Percentiles rank a stretch among this genome's conserved stretches.
phyloP scores from a whole-genome alignment of 2,113 vertebrate genomes.

The Gopherus evgoodei region DNA sequence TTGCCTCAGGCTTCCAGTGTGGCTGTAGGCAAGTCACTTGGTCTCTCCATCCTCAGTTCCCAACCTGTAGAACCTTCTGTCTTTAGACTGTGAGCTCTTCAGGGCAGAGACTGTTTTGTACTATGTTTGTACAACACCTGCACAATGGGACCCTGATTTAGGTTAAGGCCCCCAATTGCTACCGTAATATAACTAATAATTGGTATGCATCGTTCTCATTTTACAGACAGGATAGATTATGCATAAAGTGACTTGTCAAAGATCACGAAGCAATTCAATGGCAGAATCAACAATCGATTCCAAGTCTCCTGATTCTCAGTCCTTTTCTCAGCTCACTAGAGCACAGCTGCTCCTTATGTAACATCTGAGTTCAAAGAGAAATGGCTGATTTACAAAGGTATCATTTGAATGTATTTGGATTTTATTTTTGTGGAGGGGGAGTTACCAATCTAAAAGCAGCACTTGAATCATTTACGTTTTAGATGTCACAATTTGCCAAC shows the following conservation, averaged over 20 bases:
- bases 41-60: background rate
- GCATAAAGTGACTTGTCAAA: background rate
- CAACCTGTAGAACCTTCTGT: background rate
- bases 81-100: background rate
- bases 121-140: background rate
- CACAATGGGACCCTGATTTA: background rate
- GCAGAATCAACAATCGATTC: background rate
- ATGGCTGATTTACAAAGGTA: background rate
- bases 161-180: background rate
- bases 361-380: background rate
- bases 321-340: background rate
- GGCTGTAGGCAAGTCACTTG: background rate
- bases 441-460: background rate
- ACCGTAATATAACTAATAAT: background rate
- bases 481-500: background rate
- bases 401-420: background rate
- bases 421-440: background rate
- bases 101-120: background rate
- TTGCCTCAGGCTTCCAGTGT: background rate
- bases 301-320: conserved; percentile 29
- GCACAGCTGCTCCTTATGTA: background rate
- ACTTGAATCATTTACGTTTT: background rate
- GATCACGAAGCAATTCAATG: background rate
- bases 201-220: background rate
- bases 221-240: background rate